Percentiles rank a stretch among this genome's conserved stretches.
phyloP scores from a whole-genome alignment of 2,888 invertebrate species.

The Scrobipalpa costella region DNA sequence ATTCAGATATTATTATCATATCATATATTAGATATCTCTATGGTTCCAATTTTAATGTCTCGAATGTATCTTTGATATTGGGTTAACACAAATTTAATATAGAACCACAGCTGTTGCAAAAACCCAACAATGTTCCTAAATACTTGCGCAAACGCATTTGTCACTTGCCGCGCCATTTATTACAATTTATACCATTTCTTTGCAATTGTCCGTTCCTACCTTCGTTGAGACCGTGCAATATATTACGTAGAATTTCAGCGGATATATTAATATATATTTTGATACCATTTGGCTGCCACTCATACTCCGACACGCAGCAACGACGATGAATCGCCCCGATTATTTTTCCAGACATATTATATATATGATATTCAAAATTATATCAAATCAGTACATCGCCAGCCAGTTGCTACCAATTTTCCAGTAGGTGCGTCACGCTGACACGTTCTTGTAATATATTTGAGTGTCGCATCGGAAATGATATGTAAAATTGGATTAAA shows the following conservation, averaged over 20 bases:
- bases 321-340: conserved; percentile 51
- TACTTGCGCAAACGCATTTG: conserved; percentile 6
- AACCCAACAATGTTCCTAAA: not conserved
- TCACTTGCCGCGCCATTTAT: conserved; percentile 3
- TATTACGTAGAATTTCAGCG: conserved; percentile 16
- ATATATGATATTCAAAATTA: conserved; percentile 44
- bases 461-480: conserved; percentile 15
- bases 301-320: conserved; percentile 47
- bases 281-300: conserved; percentile 60
- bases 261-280: conserved; percentile 40
- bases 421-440: conserved; percentile 6
- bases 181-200: conserved; percentile 13
- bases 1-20: too few species aligned
- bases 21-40: too few species aligned
- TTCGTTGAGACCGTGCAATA: conserved; percentile 5
- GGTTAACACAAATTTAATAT: too few species aligned
- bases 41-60: too few species aligned
- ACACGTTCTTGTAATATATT: conserved; percentile 5
- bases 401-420: conserved; percentile 14
- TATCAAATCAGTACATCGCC: not conserved
- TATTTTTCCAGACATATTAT: conserved; percentile 47
- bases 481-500: conserved; percentile 16
- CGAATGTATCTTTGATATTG: too few species aligned
- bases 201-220: conserved; percentile 19
- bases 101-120: not conserved